These are phyloP conservation scores for Cryptotis parvus DNA, from an alignment of 2,113 vertebrate genomes.

Conservation along the genomic window DNA sequence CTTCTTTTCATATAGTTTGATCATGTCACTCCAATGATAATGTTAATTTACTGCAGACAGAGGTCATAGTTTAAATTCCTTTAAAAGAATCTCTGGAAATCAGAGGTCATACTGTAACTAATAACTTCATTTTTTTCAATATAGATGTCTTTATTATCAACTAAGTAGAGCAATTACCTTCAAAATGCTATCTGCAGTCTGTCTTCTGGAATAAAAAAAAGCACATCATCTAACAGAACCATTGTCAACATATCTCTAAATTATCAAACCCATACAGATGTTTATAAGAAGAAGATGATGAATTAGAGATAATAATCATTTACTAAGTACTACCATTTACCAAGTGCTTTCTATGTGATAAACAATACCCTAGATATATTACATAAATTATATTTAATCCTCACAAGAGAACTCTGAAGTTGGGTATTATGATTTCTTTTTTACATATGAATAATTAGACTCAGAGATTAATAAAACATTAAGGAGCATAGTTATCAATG, in stretches of 20 bases:
- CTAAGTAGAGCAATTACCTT: slow-evolving; percentile 38
- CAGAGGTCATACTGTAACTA: not conserved
- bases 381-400: not conserved
- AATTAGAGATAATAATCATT: not conserved
- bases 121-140: no score
- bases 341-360: not conserved
- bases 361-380: not conserved
- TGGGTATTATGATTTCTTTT: not conserved
- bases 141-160: slow-evolving; percentile 27
- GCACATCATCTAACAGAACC: slow-evolving; percentile 12
- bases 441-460: slow-evolving; percentile 16
- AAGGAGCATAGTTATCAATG: not conserved
- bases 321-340: not conserved
- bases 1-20: not conserved
- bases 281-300: not conserved
- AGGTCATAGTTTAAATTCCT: not conserved
- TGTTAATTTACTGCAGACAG: not conserved
- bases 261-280: not conserved
- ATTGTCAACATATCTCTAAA: not conserved
- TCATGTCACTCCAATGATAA: slow-evolving; percentile 8
- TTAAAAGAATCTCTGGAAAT: not conserved
- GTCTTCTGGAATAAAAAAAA: slow-evolving; percentile 41
- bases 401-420: not conserved
- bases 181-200: not conserved
- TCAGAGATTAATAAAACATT: not conserved